Percentiles rank a stretch among this genome's conserved stretches.
phyloP scores from a whole-genome alignment of 1,140 invertebrate genomes.

The Riptortus pedestris region DNA sequence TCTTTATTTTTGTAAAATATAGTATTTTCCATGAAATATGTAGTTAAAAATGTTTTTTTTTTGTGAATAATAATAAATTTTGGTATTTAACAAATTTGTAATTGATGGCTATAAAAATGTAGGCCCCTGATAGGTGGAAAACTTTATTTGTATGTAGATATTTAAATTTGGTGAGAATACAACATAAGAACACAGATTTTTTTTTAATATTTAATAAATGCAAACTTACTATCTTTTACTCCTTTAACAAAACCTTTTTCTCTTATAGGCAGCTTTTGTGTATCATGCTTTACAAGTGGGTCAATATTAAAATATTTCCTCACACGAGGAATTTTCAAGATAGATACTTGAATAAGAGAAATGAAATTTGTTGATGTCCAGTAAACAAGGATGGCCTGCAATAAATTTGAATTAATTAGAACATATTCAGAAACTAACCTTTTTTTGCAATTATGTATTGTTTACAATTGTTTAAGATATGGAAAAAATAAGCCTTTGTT shows the following conservation, averaged over 20 bases:
- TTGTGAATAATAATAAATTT: too few relatives aligned
- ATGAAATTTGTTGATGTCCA: conserved; percentile 85
- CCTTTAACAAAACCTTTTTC: conserved; percentile 67
- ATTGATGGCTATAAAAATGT: too few relatives aligned
- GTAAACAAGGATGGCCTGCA: conserved; percentile 76
- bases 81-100: too few relatives aligned
- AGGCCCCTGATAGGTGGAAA: too few relatives aligned
- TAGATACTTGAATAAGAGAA: conserved; percentile 67
- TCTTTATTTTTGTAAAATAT: too few relatives aligned
- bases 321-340: conserved; percentile 66
- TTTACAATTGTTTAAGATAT: not conserved
- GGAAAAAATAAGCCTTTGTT: not conserved
- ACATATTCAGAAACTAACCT: not conserved
- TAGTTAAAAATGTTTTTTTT: too few relatives aligned
- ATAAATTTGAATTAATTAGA: too few relatives aligned
- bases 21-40: too few relatives aligned
- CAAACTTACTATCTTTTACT: conserved; percentile 68
- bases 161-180: too few relatives aligned
- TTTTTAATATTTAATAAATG: too few relatives aligned
- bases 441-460: not conserved
- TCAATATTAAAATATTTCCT: conserved; percentile 72
- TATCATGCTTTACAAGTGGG: conserved; percentile 43
- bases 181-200: too few relatives aligned
- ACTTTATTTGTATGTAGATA: too few relatives aligned
- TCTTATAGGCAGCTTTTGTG: conserved; percentile 47